A percentile compares a stretch with the other conserved stretches of the same genome.
Evolutionary conservation across 2,888 invertebrate species (phyloP).

Genomic region (Hydraecia micacea): DNA sequence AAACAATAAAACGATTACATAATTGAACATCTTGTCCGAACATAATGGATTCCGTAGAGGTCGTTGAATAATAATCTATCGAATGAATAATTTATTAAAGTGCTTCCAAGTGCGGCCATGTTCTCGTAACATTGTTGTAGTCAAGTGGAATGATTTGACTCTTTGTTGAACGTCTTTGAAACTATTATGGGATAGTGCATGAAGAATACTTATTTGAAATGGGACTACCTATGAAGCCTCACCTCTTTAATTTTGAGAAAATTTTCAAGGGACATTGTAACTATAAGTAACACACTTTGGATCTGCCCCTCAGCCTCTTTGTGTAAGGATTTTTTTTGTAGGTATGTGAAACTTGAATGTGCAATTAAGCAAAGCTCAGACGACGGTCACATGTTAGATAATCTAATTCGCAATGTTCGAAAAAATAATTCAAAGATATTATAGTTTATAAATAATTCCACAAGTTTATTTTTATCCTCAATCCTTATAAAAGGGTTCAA

Average conservation of each 20-base stretch:
- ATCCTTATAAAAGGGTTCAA: conserved; percentile 23
- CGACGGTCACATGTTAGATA: too few species aligned
- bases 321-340: not conserved
- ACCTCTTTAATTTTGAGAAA: too few species aligned
- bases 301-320: not conserved
- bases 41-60: conserved; percentile 48
- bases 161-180: conserved; percentile 15
- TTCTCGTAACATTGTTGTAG: conserved; percentile 14
- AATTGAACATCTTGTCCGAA: conserved; percentile 41
- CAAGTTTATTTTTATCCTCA: conserved; percentile 2
- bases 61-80: conserved; percentile 56
- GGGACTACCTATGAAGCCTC: too few species aligned
- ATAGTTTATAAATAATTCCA: not conserved
- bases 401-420: not conserved
- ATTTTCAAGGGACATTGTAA: not conserved
- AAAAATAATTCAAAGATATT: not conserved
- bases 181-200: not conserved
- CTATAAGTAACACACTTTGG: not conserved
- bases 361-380: not conserved
- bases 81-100: conserved; percentile 53
- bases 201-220: not conserved
- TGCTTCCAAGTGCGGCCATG: conserved; percentile 19
- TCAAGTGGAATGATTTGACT: conserved; percentile 17
- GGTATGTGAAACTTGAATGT: not conserved
- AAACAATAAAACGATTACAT: conserved; percentile 42